A percentile compares a stretch with the other conserved stretches of the same genome.
Conservation (phyloP, 2,113 vertebrate genomes). For the Alligator sinensis region DNA sequence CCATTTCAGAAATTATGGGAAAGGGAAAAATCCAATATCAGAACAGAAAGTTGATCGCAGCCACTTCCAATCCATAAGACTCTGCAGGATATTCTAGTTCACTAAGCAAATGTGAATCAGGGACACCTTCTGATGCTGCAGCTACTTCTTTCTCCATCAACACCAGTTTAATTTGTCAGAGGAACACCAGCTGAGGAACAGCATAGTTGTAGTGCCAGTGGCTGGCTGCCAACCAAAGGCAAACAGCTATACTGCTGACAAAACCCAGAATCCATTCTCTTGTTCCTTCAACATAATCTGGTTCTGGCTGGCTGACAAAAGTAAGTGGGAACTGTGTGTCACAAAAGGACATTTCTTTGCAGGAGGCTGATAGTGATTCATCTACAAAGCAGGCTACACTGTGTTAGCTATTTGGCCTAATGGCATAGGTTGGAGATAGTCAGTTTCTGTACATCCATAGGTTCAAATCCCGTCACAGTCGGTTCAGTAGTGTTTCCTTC, state of each 20-base stretch:
- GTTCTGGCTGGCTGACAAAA: neutral
- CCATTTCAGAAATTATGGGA: neutral
- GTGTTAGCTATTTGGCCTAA: neutral
- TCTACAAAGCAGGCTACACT: neutral
- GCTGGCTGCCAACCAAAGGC: slow-evolving; percentile 39
- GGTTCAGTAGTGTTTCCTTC: neutral
- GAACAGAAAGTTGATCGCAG: neutral
- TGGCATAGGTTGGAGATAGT: neutral
- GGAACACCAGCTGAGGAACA: neutral
- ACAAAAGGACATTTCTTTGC: neutral
- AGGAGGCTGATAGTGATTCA: neutral
- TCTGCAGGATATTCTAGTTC: slow-evolving; percentile 6
- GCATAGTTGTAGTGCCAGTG: neutral
- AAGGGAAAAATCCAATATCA: neutral
- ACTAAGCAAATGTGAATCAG: neutral
- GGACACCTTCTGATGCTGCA: neutral
- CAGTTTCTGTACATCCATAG: neutral
- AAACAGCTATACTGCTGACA: neutral
- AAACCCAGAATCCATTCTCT: neutral
- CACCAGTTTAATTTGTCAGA: neutral
- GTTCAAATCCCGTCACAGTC: neutral
- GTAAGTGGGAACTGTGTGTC: neutral
- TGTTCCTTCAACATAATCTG: neutral
- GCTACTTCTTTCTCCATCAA: slow-evolving; percentile 4
- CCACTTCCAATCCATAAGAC: neutral